These are phyloP conservation scores for Hylia prasina DNA, from an alignment of 2,113 vertebrate genomes.

Conservation along the genomic window DNA sequence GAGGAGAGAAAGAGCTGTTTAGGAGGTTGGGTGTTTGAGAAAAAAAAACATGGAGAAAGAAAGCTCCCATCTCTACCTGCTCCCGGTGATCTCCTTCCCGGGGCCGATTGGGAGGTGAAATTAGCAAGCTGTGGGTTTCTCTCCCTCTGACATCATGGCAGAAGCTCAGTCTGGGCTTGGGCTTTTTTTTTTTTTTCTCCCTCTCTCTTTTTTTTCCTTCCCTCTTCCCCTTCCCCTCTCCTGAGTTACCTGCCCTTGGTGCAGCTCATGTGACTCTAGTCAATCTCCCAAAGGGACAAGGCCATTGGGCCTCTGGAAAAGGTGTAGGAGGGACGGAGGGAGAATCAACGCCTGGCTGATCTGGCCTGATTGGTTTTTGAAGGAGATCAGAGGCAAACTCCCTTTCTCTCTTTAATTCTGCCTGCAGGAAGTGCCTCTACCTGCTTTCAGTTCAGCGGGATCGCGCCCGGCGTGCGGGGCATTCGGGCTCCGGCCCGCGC, in stretches of 20 bases:
- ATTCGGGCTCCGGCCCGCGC: accelerated
- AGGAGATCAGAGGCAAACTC: constrained; percentile 25
- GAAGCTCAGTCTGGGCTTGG: constrained; percentile 63
- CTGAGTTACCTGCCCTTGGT: constrained; percentile 85
- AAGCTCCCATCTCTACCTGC: constrained; percentile 78
- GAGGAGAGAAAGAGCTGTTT: constrained; percentile 68
- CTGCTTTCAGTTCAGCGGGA: constrained; percentile 1
- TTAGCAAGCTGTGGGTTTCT: constrained; percentile 77
- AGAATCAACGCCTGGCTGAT: constrained; percentile 33
- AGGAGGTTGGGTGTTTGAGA: not conserved
- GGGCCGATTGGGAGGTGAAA: constrained; percentile 79
- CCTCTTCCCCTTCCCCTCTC: constrained; percentile 34
- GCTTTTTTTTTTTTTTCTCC: not conserved
- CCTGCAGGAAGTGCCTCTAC: constrained; percentile 52
- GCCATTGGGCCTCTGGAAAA: constrained; percentile 78
- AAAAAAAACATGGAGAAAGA: not conserved
- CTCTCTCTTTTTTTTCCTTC: not conserved
- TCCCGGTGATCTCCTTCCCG: constrained; percentile 67
- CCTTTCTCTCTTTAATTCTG: not conserved
- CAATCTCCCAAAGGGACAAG: constrained; percentile 44
- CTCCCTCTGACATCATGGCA: constrained; percentile 87
- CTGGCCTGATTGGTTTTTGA: constrained; percentile 62
- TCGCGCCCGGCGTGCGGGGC: not conserved
- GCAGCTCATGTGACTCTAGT: constrained; percentile 74
- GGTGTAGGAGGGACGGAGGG: constrained; percentile 81